phyloP scores from a whole-genome alignment of 2,797 vertebrate species.

The Pangasius djambal region DNA sequence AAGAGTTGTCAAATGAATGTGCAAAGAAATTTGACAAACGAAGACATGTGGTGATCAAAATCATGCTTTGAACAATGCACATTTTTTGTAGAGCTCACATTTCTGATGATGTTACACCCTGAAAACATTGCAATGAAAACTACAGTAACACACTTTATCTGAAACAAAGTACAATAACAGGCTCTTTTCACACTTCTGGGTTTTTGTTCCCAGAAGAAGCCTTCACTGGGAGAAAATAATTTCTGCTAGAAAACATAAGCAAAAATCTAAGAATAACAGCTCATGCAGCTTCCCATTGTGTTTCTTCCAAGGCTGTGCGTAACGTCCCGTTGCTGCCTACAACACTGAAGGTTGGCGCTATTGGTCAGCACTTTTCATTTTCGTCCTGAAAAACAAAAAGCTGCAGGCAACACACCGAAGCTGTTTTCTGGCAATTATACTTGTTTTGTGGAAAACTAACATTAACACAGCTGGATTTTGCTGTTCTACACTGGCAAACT shows the following conservation, averaged over 20 bases:
- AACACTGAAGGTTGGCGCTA: neutral
- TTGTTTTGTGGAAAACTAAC: neutral
- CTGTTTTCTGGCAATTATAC: neutral
- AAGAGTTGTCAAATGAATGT: conserved; percentile 8
- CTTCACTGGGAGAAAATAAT: neutral
- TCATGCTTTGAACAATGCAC: conserved; percentile 33
- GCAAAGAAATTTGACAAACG: conserved; percentile 10
- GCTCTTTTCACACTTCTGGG: neutral
- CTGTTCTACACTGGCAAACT: neutral
- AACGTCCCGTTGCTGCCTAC: neutral
- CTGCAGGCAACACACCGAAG: neutral
- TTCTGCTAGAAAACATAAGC: neutral
- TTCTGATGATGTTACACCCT: conserved; percentile 39
- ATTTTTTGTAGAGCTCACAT: conserved; percentile 43
- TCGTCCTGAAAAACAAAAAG: neutral
- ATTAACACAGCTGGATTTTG: neutral
- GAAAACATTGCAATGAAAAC: conserved; percentile 27
- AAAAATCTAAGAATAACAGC: neutral
- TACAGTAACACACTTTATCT: conserved; percentile 56
- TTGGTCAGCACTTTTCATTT: neutral
- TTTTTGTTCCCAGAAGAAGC: neutral
- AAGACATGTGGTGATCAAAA: conserved; percentile 27
- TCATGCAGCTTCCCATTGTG: neutral
- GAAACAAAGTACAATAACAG: conserved; percentile 43
- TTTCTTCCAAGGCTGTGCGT: neutral